Conservation (phyloP, 1,140 invertebrate species). For the Drosophila orosa region DNA sequence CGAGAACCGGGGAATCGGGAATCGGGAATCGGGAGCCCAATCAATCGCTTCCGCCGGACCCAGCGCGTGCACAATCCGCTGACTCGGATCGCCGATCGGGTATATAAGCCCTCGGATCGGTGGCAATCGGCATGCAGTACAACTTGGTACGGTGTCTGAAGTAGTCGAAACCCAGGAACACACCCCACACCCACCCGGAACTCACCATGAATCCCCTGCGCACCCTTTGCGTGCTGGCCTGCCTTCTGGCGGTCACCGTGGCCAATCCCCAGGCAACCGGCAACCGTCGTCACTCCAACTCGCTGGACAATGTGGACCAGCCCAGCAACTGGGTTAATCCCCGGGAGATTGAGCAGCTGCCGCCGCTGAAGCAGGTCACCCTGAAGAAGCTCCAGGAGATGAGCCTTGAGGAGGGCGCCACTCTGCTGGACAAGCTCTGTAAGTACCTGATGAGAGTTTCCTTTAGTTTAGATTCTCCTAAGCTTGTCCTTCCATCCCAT, state of each 20-base stretch:
- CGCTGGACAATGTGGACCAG: conserved; percentile 51
- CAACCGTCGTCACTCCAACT: conserved; percentile 31
- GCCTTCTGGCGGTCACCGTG: conserved; percentile 56
- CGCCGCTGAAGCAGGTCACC: conserved; percentile 64
- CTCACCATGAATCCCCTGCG: conserved; percentile 69
- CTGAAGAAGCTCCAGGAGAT: conserved; percentile 69
- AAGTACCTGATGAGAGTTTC: conserved; percentile 13
- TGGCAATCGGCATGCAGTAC: conserved; percentile 46
- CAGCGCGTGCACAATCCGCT: conserved; percentile 47
- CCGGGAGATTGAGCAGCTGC: conserved; percentile 66
- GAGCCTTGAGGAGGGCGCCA: conserved; percentile 69
- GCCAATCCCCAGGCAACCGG: conserved; percentile 24
- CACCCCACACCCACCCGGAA: conserved; percentile 13
- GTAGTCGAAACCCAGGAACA: conserved; percentile 33
- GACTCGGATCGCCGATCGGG: background rate
- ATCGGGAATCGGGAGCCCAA: background rate
- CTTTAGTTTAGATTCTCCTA: background rate
- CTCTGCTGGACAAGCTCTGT: conserved; percentile 70
- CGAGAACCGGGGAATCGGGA: background rate
- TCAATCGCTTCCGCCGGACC: conserved; percentile 35
- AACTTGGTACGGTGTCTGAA: conserved; percentile 54
- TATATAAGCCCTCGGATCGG: conserved; percentile 46
- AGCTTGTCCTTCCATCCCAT: background rate
- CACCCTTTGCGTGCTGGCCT: conserved; percentile 63
- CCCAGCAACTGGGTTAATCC: conserved; percentile 71